Evolutionary conservation across 2,888 invertebrate species (phyloP).

Genomic region (Carabus problematicus): DNA sequence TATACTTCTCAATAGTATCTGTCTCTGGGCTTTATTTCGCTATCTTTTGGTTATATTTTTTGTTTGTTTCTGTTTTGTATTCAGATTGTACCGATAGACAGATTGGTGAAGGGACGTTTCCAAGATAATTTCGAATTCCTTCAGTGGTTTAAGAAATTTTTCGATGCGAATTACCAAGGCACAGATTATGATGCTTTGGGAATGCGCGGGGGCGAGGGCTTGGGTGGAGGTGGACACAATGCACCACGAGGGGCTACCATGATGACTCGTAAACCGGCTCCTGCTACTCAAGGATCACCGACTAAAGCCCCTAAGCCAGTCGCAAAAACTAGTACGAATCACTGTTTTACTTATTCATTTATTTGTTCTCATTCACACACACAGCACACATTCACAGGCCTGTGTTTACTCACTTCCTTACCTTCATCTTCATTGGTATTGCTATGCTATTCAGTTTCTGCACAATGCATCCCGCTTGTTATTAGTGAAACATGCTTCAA

Average conservation of each 20-base stretch:
- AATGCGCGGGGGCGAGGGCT: constrained; percentile 83
- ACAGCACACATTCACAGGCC: not conserved
- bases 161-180: constrained; percentile 98
- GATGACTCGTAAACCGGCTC: constrained; percentile 58
- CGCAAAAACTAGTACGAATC: constrained; percentile 62
- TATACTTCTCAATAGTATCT: constrained; percentile 49
- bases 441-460: not conserved
- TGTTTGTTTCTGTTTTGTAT: constrained; percentile 42
- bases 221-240: constrained; percentile 78
- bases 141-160: constrained; percentile 99
- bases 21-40: constrained; percentile 33
- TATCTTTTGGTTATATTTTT: constrained; percentile 39
- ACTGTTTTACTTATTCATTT: constrained; percentile 10
- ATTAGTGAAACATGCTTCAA: no score
- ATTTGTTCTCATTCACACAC: constrained; percentile 13
- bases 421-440: not conserved
- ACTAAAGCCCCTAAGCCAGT: constrained; percentile 63
- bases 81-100: constrained; percentile 91
- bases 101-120: constrained; percentile 96
- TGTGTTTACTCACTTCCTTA: not conserved
- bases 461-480: no score
- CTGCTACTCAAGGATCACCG: constrained; percentile 60
- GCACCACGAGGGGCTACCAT: constrained; percentile 64
- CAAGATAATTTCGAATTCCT: constrained; percentile 99
- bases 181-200: constrained; percentile 90